A percentile compares a stretch with the other conserved stretches of the same genome.
Conservation (phyloP, 2,113 vertebrate genomes). For the Tetrax tetrax region DNA sequence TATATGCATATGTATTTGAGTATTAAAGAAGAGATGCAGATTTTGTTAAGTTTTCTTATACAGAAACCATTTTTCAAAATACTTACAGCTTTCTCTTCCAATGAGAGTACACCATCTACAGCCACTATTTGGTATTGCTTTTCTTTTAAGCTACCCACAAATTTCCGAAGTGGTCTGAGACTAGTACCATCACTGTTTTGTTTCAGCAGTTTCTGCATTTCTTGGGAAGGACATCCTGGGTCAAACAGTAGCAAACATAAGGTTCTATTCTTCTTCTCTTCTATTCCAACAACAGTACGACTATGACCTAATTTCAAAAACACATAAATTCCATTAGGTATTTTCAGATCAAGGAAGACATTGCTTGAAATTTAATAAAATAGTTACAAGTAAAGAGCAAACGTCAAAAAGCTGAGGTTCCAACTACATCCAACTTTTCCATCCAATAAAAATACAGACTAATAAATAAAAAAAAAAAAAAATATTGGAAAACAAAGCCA, state of each 20-base stretch:
- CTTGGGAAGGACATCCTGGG: slow-evolving; percentile 79
- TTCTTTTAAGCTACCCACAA: slow-evolving; percentile 83
- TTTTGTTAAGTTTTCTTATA: not conserved
- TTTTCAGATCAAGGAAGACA: not conserved
- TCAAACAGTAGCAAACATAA: slow-evolving; percentile 89
- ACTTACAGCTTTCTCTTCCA: slow-evolving; percentile 87
- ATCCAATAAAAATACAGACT: not conserved
- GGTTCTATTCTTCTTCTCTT: slow-evolving; percentile 86
- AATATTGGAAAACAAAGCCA: not conserved
- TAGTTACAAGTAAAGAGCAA: not conserved
- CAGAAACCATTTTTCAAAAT: not conserved
- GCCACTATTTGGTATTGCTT: slow-evolving; percentile 91
- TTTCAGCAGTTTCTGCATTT: slow-evolving; percentile 83
- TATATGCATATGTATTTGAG: not conserved
- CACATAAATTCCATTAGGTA: not conserved
- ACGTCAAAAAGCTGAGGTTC: not conserved
- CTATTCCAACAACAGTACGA: slow-evolving; percentile 88
- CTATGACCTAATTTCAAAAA: slow-evolving; percentile 85
- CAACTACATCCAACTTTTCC: not conserved
- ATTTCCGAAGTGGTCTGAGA: slow-evolving; percentile 79
- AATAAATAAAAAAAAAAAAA: not conserved
- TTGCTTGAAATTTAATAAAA: not conserved
- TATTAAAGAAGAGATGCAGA: not conserved
- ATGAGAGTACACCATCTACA: slow-evolving; percentile 81
- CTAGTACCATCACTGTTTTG: slow-evolving; percentile 56